phyloP scores from a whole-genome alignment of 2,797 vertebrate genomes.

The Todus mexicanus region DNA sequence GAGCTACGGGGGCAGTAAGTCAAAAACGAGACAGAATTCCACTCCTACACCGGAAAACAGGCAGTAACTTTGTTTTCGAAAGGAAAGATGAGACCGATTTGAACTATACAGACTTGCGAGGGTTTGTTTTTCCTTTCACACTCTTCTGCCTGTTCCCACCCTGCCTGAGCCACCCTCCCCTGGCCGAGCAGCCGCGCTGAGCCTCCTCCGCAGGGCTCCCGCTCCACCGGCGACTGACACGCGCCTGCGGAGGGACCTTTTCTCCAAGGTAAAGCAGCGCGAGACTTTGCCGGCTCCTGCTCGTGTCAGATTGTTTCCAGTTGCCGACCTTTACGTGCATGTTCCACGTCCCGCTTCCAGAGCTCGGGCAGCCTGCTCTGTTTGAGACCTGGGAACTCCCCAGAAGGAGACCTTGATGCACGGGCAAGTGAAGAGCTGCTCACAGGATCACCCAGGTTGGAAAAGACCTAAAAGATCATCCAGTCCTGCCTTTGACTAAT shows the following conservation, averaged over 20 bases:
- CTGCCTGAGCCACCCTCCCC: too few species aligned
- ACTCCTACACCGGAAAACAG: background rate
- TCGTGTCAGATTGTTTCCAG: background rate
- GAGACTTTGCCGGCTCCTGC: rapidly evolving
- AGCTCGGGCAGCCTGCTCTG: rapidly evolving
- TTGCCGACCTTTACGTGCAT: rapidly evolving
- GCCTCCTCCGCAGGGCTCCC: too few species aligned
- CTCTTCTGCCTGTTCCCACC: background rate
- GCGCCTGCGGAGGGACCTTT: background rate
- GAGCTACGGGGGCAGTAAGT: background rate
- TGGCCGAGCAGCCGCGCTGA: too few species aligned
- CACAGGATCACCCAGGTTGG: too few species aligned
- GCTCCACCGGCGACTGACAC: background rate
- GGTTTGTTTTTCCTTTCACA: background rate
- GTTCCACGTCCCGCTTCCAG: background rate
- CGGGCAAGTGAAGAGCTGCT: background rate
- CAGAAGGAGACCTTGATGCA: background rate
- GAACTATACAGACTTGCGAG: background rate
- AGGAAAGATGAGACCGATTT: background rate
- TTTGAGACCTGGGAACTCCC: background rate
- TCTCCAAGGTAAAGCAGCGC: background rate
- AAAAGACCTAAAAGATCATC: too few species aligned
- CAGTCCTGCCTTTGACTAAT: too few species aligned
- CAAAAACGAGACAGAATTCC: background rate
- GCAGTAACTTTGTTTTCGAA: background rate